Percentiles rank a stretch among this genome's conserved stretches.
phyloP scores from a whole-genome alignment of 2,888 invertebrate genomes.

The Epinotia nisella region DNA sequence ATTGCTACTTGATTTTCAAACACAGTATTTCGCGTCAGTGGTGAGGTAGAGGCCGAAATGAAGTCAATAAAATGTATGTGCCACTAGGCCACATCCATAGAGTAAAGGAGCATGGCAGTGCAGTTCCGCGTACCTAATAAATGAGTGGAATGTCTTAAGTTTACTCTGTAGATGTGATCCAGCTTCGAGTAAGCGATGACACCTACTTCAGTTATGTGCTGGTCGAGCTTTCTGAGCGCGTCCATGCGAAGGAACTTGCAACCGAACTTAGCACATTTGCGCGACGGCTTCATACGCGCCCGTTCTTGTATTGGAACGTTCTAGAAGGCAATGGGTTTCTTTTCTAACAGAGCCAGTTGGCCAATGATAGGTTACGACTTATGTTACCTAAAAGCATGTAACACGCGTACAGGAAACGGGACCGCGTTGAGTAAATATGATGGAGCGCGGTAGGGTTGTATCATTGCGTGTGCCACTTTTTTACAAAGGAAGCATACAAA shows the following conservation, averaged over 20 bases:
- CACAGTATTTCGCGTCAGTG: not conserved
- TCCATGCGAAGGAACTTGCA: constrained; percentile 84
- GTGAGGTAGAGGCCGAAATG: not conserved
- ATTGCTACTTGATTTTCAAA: not conserved
- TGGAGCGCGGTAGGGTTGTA: not conserved
- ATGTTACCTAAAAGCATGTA: not conserved
- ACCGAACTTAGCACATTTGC: constrained; percentile 91
- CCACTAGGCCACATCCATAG: constrained; percentile 3
- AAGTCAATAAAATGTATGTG: not conserved
- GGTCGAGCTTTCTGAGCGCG: constrained; percentile 74
- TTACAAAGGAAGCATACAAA: not conserved
- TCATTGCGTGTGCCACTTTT: not conserved
- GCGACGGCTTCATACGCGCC: constrained; percentile 92
- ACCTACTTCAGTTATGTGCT: constrained; percentile 68
- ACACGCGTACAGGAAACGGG: not conserved
- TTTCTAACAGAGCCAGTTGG: constrained; percentile 43
- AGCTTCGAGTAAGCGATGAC: constrained; percentile 51
- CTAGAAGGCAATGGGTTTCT: constrained; percentile 59
- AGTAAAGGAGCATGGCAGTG: not conserved
- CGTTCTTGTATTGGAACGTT: constrained; percentile 92
- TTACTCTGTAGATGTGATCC: constrained; percentile 6
- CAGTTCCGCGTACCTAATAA: not conserved
- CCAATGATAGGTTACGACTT: constrained; percentile 61
- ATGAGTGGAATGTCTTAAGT: not conserved
- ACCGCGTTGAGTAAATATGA: not conserved